phyloP scores from a whole-genome alignment of 2,797 vertebrate species.

The Lutjanus campechanus region DNA sequence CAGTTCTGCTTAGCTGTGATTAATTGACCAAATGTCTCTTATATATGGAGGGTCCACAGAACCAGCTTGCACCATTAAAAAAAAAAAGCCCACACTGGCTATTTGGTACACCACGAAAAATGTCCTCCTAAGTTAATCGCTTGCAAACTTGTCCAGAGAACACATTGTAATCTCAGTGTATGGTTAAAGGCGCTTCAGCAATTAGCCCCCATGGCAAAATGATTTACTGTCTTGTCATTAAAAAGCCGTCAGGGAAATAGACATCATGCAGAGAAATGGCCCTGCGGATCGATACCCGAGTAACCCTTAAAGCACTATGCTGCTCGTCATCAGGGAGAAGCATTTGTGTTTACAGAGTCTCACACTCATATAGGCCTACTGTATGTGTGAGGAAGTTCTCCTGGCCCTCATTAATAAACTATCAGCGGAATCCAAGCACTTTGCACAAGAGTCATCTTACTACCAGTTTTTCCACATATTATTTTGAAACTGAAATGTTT shows the following conservation, averaged over 20 bases:
- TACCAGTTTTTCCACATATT: neutral
- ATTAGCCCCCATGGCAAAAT: constrained; percentile 70
- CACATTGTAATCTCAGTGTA: constrained; percentile 50
- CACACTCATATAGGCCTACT: constrained; percentile 22
- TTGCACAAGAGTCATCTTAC: constrained; percentile 17
- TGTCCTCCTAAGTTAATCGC: constrained; percentile 27
- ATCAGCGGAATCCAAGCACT: constrained; percentile 26
- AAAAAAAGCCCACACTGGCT: neutral
- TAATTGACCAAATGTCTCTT: constrained; percentile 81
- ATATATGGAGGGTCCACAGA: constrained; percentile 61
- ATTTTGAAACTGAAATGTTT: neutral
- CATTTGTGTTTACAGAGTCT: constrained; percentile 39
- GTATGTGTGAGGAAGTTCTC: constrained; percentile 20
- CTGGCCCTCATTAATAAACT: constrained; percentile 49
- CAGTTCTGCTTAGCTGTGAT: constrained; percentile 83
- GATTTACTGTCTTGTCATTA: constrained; percentile 75
- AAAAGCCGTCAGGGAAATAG: constrained; percentile 68
- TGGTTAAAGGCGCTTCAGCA: constrained; percentile 51
- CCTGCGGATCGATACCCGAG: constrained; percentile 75
- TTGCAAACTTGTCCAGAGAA: constrained; percentile 31
- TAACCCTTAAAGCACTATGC: constrained; percentile 62
- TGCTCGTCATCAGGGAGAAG: constrained; percentile 46
- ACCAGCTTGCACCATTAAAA: constrained; percentile 41
- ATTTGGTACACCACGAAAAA: constrained; percentile 21
- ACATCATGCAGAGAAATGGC: constrained; percentile 73